Conservation (phyloP, 2,113 vertebrate genomes). For the Oxygymnocypris stewartii region DNA sequence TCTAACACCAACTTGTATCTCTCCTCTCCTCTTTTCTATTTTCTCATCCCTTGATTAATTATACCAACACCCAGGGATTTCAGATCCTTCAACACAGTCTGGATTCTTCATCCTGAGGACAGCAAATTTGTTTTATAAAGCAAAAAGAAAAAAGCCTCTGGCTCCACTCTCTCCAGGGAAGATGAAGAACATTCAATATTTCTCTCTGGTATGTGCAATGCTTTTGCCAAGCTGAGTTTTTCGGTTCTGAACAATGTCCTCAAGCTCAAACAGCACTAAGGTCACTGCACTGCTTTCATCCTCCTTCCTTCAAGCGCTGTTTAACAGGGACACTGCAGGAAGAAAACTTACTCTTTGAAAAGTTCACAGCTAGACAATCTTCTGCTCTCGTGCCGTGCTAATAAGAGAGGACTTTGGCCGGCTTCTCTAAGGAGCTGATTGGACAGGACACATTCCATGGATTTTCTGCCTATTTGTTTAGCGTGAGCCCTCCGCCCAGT, state of each 20-base stretch:
- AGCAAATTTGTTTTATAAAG: background rate
- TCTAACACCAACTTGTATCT: background rate
- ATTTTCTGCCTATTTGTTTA: slow-evolving; percentile 14
- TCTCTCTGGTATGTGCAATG: slow-evolving; percentile 3
- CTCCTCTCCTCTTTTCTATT: background rate
- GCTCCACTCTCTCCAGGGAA: background rate
- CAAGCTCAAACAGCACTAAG: background rate
- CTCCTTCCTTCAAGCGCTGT: background rate
- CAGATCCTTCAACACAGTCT: background rate
- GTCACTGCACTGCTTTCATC: background rate
- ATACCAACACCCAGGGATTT: background rate
- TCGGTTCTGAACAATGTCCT: background rate
- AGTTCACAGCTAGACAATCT: background rate
- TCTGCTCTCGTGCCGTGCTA: background rate
- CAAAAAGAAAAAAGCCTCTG: background rate
- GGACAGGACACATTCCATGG: background rate
- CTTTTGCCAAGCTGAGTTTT: slow-evolving; percentile 6
- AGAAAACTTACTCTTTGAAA: background rate
- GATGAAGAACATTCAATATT: slow-evolving; percentile 10
- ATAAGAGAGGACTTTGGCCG: slow-evolving; percentile 2
- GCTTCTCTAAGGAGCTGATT: background rate
- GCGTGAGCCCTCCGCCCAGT: background rate
- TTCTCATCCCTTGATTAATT: background rate
- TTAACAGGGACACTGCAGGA: slow-evolving; percentile 6
- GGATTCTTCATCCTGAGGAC: background rate